These are phyloP conservation scores for Turnix velox DNA, from an alignment of 2,113 vertebrate species.

Conservation along the genomic window DNA sequence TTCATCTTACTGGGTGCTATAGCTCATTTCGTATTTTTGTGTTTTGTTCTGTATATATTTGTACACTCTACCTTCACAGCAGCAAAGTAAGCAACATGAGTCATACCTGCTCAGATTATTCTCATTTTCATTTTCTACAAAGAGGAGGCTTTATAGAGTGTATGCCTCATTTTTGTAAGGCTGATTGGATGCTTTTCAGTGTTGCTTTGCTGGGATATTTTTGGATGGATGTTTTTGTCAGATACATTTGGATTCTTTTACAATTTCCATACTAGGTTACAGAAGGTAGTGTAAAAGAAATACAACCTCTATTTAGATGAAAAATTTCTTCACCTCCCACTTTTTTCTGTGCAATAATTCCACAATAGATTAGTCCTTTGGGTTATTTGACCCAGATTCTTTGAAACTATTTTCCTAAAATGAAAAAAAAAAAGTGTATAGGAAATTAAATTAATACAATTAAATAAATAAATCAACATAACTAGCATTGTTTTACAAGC, in stretches of 20 bases:
- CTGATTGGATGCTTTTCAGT: neutral
- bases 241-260: neutral
- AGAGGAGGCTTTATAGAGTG: neutral
- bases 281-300: neutral
- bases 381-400: neutral
- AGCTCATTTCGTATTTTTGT: neutral
- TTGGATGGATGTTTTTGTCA: neutral
- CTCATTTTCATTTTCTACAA: neutral
- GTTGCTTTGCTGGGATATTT: neutral
- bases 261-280: neutral
- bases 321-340: neutral
- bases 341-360: neutral
- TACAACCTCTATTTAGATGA: neutral
- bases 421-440: neutral
- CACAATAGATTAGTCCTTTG: neutral
- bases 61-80: neutral
- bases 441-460: neutral
- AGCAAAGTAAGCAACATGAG: neutral
- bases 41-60: neutral
- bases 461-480: neutral
- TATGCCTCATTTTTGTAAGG: neutral
- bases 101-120: neutral
- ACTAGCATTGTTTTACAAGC: neutral
- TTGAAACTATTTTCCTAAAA: neutral
- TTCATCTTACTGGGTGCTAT: neutral